Percentiles rank a stretch among this genome's conserved stretches.
phyloP scores from a whole-genome alignment of 2,888 invertebrate genomes.

The Mimumesa dahlbomi region DNA sequence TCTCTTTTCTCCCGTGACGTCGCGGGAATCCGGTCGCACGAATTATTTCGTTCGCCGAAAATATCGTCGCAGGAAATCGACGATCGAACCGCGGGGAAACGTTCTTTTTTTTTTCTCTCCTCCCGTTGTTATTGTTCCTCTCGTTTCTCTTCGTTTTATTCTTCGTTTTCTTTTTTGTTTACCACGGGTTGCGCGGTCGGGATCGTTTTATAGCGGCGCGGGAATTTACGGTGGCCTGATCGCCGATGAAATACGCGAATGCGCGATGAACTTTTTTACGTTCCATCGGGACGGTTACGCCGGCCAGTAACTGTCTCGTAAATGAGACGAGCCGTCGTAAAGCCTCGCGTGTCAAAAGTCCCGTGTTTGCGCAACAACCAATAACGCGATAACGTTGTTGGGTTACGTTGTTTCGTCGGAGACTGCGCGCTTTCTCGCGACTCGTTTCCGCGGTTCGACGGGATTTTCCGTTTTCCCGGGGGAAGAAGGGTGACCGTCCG shows the following conservation, averaged over 20 bases:
- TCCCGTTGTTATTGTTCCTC: not conserved
- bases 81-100: not conserved
- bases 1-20: constrained; percentile 60
- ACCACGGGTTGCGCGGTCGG: not conserved
- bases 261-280: constrained; percentile 4
- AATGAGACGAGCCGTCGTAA: constrained; percentile 1
- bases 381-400: not conserved
- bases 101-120: constrained; percentile 5
- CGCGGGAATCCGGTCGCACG: constrained; percentile 29
- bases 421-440: not conserved
- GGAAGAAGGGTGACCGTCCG: too few species aligned
- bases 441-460: not conserved
- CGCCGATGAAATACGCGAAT: constrained; percentile 6
- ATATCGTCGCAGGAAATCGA: constrained; percentile 54
- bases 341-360: constrained; percentile 1
- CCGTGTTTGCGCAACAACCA: not conserved
- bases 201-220: constrained; percentile 5
- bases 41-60: constrained; percentile 49
- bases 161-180: constrained; percentile 16
- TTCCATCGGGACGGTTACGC: not conserved
- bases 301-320: too few species aligned
- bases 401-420: not conserved
- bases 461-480: too few species aligned
- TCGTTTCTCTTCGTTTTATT: not conserved
- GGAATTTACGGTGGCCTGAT: constrained; percentile 29